Evolutionary conservation across 2,888 invertebrate genomes (phyloP), one percentile per base, ranked within the genome.

Genomic region (Epicampocera succincta): DNA sequence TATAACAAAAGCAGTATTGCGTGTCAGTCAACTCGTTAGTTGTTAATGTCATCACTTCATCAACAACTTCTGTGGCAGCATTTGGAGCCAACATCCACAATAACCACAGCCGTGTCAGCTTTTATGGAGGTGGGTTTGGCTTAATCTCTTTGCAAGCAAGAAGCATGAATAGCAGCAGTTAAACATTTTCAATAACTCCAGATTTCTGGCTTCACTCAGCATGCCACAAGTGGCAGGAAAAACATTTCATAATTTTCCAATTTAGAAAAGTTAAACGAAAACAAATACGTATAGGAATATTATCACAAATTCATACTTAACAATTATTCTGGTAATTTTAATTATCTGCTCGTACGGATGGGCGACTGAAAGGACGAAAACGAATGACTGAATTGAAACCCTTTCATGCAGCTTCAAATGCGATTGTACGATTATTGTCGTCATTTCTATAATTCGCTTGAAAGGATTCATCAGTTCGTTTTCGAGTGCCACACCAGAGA

Each of bases 371-470:
- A 40, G 65, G 19, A 54, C 40, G 56, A 48, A 19, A 63, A 17
- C 33, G 46, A 15, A n/a, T 63, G 12, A 33, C 38, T 17, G 56
- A 6, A 33, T 15, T 46, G 56, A 74, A 46, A 29, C 11, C 40
- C 58, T 65, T 66, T 74, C 40, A 74, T 66, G 65, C 48, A 58
- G 56, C 74, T 66, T 69, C 56, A 50, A 66, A 66, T 58, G 48
- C 58, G 61, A 73, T 74, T 48, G 54, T 40, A 58, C n/a, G 54
- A 65, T 63, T 40, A 65, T 58, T 65, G 29, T 48, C 74, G 66
- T 48, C 65, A 74, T 69, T 71, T 63, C 77, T 56, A 77, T 77
- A 77, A 77, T 77, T 69, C 77, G 69, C 77, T 63, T 77, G 77
- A 77, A 77, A 77, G 48, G 25, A 76, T 54, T 61, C 74, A 65